phyloP scores from a whole-genome alignment of 2,113 vertebrate genomes.

The Odocoileus hemionus region DNA sequence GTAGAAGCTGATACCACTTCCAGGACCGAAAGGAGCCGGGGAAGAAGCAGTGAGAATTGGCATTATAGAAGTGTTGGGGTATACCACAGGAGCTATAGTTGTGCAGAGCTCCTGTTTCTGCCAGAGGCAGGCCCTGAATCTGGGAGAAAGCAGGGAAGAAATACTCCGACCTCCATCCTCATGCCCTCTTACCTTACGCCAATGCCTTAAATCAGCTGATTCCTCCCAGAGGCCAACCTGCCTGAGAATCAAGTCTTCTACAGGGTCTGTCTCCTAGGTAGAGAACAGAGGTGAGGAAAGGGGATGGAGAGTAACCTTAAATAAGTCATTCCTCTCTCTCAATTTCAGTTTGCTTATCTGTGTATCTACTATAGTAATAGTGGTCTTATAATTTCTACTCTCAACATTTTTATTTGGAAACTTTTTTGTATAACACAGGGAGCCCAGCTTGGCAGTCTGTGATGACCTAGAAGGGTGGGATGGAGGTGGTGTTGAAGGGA shows the following conservation, averaged over 20 bases:
- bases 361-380: neutral
- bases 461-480: neutral
- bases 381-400: neutral
- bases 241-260: neutral
- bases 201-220: neutral
- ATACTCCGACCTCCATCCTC: neutral
- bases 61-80: neutral
- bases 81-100: neutral
- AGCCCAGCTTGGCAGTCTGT: neutral
- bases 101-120: neutral
- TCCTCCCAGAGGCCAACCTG: neutral
- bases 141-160: neutral
- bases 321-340: neutral
- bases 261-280: neutral
- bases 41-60: neutral
- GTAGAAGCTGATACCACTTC: neutral
- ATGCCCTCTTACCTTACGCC: neutral
- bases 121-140: neutral
- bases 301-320: neutral
- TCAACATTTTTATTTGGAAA: neutral
- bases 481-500: neutral
- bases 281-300: neutral
- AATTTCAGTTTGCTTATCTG: neutral
- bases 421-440: neutral
- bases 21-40: neutral